Conservation (phyloP, 2,797 vertebrate species). For the Chrosomus eos region DNA sequence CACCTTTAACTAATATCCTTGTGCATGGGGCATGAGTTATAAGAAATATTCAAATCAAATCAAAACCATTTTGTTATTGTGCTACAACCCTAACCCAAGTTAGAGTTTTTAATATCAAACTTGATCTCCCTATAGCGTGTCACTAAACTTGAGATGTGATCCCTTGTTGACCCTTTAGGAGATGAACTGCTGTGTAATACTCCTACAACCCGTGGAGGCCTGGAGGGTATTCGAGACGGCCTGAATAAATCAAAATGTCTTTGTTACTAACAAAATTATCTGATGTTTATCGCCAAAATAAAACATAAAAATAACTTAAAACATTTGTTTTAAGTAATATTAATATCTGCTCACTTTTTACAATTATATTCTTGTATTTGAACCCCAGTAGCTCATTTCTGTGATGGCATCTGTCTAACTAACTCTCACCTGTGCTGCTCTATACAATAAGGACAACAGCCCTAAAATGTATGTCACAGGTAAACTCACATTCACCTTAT, state of each 20-base stretch:
- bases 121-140: neutral
- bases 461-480: constrained; percentile 10
- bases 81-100: neutral
- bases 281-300: neutral
- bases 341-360: neutral
- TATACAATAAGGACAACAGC: constrained; percentile 4
- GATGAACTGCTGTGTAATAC: constrained; percentile 58
- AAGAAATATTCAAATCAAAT: neutral
- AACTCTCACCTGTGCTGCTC: neutral
- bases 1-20: neutral
- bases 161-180: constrained; percentile 34
- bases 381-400: too few species aligned
- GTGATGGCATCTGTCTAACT: neutral
- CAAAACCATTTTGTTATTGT: neutral
- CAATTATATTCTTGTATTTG: too few species aligned
- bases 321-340: neutral
- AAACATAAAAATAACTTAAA: neutral
- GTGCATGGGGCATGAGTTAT: neutral
- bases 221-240: neutral
- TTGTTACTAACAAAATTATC: constrained; percentile 31
- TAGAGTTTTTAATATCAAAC: neutral
- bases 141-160: constrained; percentile 39
- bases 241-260: constrained; percentile 1
- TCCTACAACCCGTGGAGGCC: constrained; percentile 36
- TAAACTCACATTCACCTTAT: constrained; percentile 19